Evolutionary conservation across 2,113 vertebrate species (phyloP), one percentile per base, ranked within the genome.

Genomic region (Tachysurus vachellii): DNA sequence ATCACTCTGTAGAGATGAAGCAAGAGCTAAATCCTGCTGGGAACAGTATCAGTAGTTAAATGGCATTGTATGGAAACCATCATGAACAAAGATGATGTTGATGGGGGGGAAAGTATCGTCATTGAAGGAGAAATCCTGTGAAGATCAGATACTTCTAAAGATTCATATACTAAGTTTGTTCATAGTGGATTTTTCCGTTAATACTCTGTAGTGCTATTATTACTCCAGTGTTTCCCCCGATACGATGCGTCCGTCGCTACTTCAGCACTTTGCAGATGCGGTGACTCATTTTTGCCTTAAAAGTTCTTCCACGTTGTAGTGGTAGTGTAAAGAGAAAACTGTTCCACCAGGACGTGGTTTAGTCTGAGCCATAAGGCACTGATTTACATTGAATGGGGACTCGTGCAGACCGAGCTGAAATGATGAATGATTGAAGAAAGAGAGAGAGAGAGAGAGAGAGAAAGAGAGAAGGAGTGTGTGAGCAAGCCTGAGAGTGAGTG

Each of bases 341-440:
- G 57, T 56, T 84, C 73, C 82, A 79, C 31, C 36, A 76, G 85
- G 68, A 82, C 64, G 23, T 23, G 66, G 47, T 83, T 42, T 36
- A 59, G 59, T 77, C 47, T 47, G 42, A 76, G 80, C 70, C 80
- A 83, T 76, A 81, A 87, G 71, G 73, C 59, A 88, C 91, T 91
- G 92, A 94, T 95, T 94, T 94, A 92, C 92, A 93, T 92, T 90
- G 93, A 94, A 94, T 92, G 89, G 87, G 68, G 87, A 90, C 86
- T 87, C 89, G 86, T 1, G 57, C 84, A 84, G 87, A 80, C 23
- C 57, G 77, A 92, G 88, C 90, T 89, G 91, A 89, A 94, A 92
- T 92, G 90, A 93, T 95, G 93, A 94, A 94, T 94, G 94, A 94
- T 93, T 93, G 88, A 91, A 92, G 90, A 91, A 88, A 89, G 89